Percentiles rank a stretch among this genome's conserved stretches.
phyloP scores from a whole-genome alignment of 2,888 invertebrate genomes.

The Abrostola triplasia region DNA sequence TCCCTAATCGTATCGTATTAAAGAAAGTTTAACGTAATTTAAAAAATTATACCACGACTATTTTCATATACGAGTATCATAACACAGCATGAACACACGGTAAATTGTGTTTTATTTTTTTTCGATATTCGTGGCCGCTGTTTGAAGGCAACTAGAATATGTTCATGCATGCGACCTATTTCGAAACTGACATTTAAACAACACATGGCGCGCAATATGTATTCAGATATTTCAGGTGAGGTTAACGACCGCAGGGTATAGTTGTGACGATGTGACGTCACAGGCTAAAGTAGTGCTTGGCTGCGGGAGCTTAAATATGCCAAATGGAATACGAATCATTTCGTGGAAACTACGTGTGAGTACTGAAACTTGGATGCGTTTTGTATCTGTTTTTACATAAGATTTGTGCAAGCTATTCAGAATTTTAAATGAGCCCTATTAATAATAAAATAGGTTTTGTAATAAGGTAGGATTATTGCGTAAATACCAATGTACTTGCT shows the following conservation, averaged over 20 bases:
- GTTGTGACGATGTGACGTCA: constrained; percentile 34
- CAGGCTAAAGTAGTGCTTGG: constrained; percentile 23
- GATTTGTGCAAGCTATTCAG: neutral
- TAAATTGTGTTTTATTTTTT: constrained; percentile 29
- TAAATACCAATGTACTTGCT: no score
- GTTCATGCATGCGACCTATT: constrained; percentile 62
- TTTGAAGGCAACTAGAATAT: constrained; percentile 48
- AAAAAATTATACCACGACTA: constrained; percentile 12
- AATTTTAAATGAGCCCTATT: no score
- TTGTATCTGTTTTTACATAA: neutral
- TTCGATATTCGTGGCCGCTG: constrained; percentile 21
- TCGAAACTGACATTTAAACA: constrained; percentile 62
- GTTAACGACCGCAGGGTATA: constrained; percentile 53
- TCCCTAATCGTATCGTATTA: no score
- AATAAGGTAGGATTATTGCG: no score
- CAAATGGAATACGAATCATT: constrained; percentile 3
- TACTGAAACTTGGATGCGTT: neutral
- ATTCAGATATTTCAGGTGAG: constrained; percentile 65
- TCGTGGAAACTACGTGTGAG: neutral
- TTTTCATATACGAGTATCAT: constrained; percentile 24
- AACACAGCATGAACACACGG: constrained; percentile 19
- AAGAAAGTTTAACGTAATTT: constrained; percentile 16
- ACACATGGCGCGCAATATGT: constrained; percentile 61
- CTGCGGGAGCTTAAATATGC: constrained; percentile 2
- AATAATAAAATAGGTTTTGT: no score